Conservation (phyloP, 2,797 vertebrate genomes). For the Sebastes hubbsi region DNA sequence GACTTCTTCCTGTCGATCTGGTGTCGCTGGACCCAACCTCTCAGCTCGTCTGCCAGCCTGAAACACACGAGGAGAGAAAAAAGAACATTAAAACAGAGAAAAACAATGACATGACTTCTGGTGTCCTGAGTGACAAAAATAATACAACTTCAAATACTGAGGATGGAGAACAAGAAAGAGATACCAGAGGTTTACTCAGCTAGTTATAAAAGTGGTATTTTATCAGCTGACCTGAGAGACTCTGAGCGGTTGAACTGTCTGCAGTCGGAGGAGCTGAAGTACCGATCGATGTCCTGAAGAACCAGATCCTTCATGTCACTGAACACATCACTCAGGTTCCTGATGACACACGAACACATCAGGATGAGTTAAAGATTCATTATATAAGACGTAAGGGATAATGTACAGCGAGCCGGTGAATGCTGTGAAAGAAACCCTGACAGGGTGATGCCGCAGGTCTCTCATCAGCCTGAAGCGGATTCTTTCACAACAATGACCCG, state of each 20-base stretch:
- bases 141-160: background rate
- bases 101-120: background rate
- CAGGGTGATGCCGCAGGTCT: no score
- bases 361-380: no score
- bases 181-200: background rate
- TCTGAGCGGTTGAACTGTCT: conserved; percentile 92
- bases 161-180: background rate
- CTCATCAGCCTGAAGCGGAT: no score
- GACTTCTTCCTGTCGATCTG: conserved; percentile 90
- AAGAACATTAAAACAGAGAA: background rate
- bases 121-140: background rate
- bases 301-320: conserved; percentile 87
- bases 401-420: no score
- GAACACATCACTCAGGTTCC: conserved; percentile 86
- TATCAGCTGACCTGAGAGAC: conserved; percentile 85
- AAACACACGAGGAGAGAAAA: background rate
- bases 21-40: conserved; percentile 91
- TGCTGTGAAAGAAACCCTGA: no score
- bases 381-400: no score
- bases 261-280: conserved; percentile 89
- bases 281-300: conserved; percentile 88
- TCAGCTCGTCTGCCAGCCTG: conserved; percentile 89
- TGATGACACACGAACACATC: conserved; percentile 39
- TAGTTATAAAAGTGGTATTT: background rate
- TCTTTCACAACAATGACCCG: no score